Conservation (phyloP, 30 jellyfish, hydroid and myxozoan species). For the Chironex yamaguchii region DNA sequence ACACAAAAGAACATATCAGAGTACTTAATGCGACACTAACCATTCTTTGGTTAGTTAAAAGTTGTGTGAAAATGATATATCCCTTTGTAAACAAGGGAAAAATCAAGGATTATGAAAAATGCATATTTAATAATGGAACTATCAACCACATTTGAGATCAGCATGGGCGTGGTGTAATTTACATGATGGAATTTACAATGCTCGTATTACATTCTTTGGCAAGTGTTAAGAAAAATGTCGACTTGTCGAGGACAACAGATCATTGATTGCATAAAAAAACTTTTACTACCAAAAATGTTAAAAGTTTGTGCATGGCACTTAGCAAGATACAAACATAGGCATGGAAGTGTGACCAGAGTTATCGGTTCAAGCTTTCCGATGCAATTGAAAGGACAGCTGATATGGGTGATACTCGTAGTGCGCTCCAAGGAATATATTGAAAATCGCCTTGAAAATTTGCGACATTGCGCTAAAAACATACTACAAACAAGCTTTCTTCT, state of each 20-base stretch:
- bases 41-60: conserved; percentile 24
- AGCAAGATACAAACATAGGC: conserved; percentile 2
- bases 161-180: background rate
- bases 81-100: too few relatives aligned
- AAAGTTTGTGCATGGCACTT: background rate
- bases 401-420: background rate
- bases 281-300: too few relatives aligned
- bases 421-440: background rate
- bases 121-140: too few relatives aligned
- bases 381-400: background rate
- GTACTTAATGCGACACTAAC: conserved; percentile 58
- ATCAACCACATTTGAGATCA: background rate
- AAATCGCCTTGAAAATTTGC: too few relatives aligned
- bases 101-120: background rate
- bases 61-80: conserved; percentile 9
- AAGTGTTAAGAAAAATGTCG: conserved; percentile 8
- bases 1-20: conserved; percentile 50
- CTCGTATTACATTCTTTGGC: background rate
- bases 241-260: conserved; percentile 29
- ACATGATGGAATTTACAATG: background rate
- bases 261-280: background rate
- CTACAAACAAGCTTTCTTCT: too few relatives aligned
- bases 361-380: background rate
- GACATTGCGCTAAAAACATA: too few relatives aligned
- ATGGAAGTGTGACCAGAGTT: background rate